Conservation (phyloP, 2,797 vertebrate species). For the Sphenopsis melanotis region DNA sequence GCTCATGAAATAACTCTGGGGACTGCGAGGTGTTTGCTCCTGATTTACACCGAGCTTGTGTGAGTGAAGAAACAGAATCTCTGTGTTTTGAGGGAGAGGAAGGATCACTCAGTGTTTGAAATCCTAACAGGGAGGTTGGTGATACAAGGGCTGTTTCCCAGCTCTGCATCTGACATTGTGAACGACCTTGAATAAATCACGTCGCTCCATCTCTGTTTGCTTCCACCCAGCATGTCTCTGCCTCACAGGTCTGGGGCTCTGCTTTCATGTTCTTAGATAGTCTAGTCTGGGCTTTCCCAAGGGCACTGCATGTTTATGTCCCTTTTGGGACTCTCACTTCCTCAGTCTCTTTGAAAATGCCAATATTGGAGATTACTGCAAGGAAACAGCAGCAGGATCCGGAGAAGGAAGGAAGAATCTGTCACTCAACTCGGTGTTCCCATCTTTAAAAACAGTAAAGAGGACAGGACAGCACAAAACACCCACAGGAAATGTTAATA, state of each 20-base stretch:
- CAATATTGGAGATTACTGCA: neutral
- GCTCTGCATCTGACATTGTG: neutral
- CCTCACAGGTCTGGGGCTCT: neutral
- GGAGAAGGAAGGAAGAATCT: neutral
- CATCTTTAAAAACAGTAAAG: neutral
- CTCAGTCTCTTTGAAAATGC: constrained; percentile 29
- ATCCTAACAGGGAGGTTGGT: neutral
- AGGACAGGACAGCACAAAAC: neutral
- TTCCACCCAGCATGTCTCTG: neutral
- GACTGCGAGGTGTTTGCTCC: neutral
- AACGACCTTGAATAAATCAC: constrained; percentile 5
- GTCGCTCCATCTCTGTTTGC: neutral
- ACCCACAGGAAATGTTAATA: neutral
- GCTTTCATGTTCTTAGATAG: neutral
- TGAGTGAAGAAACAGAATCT: neutral
- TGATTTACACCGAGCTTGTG: neutral
- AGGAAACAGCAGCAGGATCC: neutral
- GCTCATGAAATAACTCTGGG: neutral
- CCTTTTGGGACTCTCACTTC: neutral
- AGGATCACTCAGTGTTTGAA: neutral
- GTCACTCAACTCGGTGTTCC: neutral
- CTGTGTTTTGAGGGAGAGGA: neutral
- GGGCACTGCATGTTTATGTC: neutral
- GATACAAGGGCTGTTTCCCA: neutral
- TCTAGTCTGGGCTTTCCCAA: neutral